These are phyloP conservation scores for Paratilapia polleni DNA, from an alignment of 2,113 vertebrate species.

Conservation along the genomic window DNA sequence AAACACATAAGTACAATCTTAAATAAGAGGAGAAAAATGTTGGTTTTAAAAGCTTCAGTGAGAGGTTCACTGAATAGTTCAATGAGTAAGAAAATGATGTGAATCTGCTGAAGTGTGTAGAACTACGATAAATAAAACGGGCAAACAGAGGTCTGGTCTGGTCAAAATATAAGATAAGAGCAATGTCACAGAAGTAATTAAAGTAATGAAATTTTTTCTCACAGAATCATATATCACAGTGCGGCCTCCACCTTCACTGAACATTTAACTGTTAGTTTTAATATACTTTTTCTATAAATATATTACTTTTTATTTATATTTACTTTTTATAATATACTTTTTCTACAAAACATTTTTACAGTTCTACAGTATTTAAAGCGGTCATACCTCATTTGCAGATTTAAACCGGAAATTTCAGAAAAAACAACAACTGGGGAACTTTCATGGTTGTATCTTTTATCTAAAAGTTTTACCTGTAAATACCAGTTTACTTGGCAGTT, in stretches of 20 bases:
- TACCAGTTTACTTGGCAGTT: background rate
- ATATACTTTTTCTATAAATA: no score
- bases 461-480: background rate
- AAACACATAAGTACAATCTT: background rate
- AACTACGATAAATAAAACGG: background rate
- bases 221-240: no score
- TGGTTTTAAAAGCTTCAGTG: background rate
- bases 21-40: background rate
- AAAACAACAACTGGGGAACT: rapidly evolving
- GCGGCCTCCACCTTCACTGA: rapidly evolving
- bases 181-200: background rate
- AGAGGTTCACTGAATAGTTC: background rate
- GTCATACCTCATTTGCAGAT: rapidly evolving
- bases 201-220: background rate
- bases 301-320: no score
- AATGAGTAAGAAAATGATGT: background rate
- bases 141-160: background rate
- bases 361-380: rapidly evolving
- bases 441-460: background rate
- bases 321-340: no score
- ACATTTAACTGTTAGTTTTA: no score
- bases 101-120: background rate
- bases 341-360: rapidly evolving
- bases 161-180: background rate
- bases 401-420: background rate